Base-by-base conservation (phyloP, 1,140 invertebrate species). In the Acromyrmex heyeri region DNA sequence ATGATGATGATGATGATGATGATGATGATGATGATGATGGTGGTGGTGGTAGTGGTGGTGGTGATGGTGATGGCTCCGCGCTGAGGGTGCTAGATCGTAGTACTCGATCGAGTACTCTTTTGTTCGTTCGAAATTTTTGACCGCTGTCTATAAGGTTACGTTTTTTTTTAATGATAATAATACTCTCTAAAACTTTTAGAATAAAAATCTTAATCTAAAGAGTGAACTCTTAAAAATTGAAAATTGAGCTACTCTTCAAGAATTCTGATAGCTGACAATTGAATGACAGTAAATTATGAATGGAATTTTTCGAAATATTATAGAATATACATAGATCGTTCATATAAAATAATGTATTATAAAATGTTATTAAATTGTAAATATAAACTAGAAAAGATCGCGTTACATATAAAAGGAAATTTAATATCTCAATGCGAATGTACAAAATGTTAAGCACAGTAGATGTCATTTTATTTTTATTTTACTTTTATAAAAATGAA, bases 31-130 rank as follows among this genome's bases (percentile, higher is more conserved):
- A 30, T 30, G 4, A 70, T 44, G 75, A 82, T 91, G 55, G 12
- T 83, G 30, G 16, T n/a, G 88, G 14, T 82, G 64, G 27, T 75
- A 69, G 57, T 30, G 78, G 38, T 48, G 69, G 12, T 44, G 50
- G 12, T 76, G 50, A 30, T 14, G 88, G 30, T 86, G 82, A 57
- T 86, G 76, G 82, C 69, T 14, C 64, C 30, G 64, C 64, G 64
- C 18, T 69, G 53, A 65, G 61, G 21, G 12, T 79, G 50, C n/a
- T 57, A 76, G n/a, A 73, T 78, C 44, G 18, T 69, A 69, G 6
- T 24, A 48, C 12, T 48, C 59, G 59, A 64, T 2, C 59, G 44
- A 30, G 27, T 3, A 24, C 24, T 24, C 24, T 59, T 38, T 61
- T 38, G 3, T 34, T 61, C 55, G 55, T 27, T 76, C 38, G 57